A percentile compares a stretch with the other conserved stretches of the same genome.
phyloP scores from a whole-genome alignment of 2,888 invertebrate species.

The Podabrus alpinus region DNA sequence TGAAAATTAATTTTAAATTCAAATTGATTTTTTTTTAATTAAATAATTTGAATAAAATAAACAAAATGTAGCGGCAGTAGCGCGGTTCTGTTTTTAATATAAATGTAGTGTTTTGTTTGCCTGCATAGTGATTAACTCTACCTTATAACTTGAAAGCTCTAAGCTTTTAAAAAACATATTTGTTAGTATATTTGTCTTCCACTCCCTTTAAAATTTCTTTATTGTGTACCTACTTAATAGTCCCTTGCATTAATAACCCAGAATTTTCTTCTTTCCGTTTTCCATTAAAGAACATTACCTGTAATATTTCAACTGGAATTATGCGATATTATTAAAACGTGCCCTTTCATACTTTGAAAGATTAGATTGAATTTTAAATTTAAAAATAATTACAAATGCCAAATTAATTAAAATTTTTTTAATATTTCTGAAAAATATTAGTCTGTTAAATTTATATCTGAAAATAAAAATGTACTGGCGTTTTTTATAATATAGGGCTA shows the following conservation, averaged over 20 bases:
- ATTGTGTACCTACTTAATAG: slow-evolving; percentile 6
- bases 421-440: not conserved
- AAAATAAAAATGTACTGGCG: too few species aligned
- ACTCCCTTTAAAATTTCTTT: slow-evolving; percentile 19
- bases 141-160: not conserved
- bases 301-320: slow-evolving; percentile 21
- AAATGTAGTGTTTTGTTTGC: not conserved
- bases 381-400: not conserved
- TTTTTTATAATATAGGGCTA: too few species aligned
- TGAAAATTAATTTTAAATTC: too few species aligned
- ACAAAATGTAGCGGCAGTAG: not conserved
- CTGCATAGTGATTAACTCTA: not conserved
- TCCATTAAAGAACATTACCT: slow-evolving; percentile 22
- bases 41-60: not conserved
- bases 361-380: not conserved
- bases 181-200: slow-evolving; percentile 16
- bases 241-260: slow-evolving; percentile 15
- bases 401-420: not conserved
- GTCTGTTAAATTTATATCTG: not conserved
- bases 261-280: slow-evolving; percentile 20
- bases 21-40: not conserved
- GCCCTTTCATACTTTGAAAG: slow-evolving; percentile 11
- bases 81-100: not conserved
- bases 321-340: slow-evolving; percentile 24
- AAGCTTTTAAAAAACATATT: slow-evolving; percentile 15